Evolutionary conservation across 1,140 invertebrate species (phyloP).

Genomic region (Drosophila subpulchrella): DNA sequence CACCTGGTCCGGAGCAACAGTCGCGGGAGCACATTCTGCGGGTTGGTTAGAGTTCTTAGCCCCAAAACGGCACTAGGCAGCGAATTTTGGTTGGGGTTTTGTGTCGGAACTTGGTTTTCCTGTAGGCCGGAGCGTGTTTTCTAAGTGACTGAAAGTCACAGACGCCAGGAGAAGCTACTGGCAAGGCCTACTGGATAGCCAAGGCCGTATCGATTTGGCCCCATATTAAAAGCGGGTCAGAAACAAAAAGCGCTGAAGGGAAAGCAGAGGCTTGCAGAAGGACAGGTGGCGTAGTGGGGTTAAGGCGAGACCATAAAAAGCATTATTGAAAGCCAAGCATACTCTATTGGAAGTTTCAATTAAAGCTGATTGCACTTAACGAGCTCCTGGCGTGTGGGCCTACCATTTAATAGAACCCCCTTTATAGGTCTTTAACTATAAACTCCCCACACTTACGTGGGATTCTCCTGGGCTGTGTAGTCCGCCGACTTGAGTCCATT

Average conservation of each 20-base stretch:
- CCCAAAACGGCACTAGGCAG: slow-evolving; percentile 10
- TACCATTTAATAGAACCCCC: slow-evolving; percentile 1
- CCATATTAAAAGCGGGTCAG: slow-evolving; percentile 28
- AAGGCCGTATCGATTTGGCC: slow-evolving; percentile 50
- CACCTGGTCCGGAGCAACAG: slow-evolving; percentile 48
- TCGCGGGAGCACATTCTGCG: slow-evolving; percentile 66
- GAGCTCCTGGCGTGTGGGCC: slow-evolving; percentile 45
- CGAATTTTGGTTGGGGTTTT: slow-evolving; percentile 17
- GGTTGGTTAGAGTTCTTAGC: slow-evolving; percentile 6
- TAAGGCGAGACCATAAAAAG: slow-evolving; percentile 12
- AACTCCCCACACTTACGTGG: slow-evolving; percentile 55
- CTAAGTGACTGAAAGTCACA: slow-evolving; percentile 3
- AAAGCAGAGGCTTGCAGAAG: background rate
- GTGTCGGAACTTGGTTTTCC: slow-evolving; percentile 6
- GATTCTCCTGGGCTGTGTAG: slow-evolving; percentile 61
- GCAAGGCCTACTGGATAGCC: slow-evolving; percentile 16
- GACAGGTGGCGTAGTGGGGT: slow-evolving; percentile 7
- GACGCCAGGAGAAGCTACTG: background rate
- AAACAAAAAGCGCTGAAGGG: slow-evolving; percentile 3
- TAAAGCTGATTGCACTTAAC: slow-evolving; percentile 46
- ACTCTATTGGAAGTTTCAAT: slow-evolving; percentile 28
- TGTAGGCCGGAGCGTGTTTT: slow-evolving; percentile 10
- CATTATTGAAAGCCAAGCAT: slow-evolving; percentile 3
- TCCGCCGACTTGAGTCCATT: slow-evolving; percentile 40
- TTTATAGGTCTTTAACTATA: background rate